These are phyloP conservation scores for Anarsia innoxiella DNA, from an alignment of 2,888 invertebrate species.

Conservation along the genomic window DNA sequence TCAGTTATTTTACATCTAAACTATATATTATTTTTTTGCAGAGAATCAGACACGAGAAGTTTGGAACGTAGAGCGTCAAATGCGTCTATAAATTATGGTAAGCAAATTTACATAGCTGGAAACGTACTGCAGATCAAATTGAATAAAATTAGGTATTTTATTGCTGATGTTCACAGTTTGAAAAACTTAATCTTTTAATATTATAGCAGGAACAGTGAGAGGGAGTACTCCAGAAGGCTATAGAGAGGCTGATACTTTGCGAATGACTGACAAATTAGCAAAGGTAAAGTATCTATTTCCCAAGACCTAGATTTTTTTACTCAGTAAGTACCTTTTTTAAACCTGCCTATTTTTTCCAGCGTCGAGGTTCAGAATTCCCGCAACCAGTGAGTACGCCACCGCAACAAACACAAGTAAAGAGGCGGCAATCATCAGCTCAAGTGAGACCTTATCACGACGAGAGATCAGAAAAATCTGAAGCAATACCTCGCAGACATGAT, in stretches of 20 bases:
- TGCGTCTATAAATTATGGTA: slow-evolving; percentile 62
- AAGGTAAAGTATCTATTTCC: slow-evolving; percentile 50
- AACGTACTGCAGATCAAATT: too few relatives aligned
- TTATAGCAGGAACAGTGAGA: slow-evolving; percentile 36
- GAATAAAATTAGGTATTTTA: too few relatives aligned
- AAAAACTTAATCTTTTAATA: not conserved
- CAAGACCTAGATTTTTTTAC: not conserved
- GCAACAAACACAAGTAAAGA: slow-evolving; percentile 45
- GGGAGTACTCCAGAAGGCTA: slow-evolving; percentile 65
- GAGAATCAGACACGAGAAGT: slow-evolving; percentile 58
- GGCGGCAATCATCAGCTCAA: slow-evolving; percentile 50
- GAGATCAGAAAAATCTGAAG: slow-evolving; percentile 38
- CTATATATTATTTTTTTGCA: slow-evolving; percentile 26
- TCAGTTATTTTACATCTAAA: not conserved
- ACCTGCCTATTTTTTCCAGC: too few relatives aligned
- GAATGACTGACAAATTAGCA: slow-evolving; percentile 53
- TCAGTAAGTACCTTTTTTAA: not conserved
- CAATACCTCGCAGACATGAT: slow-evolving; percentile 36
- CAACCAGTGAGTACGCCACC: slow-evolving; percentile 65
- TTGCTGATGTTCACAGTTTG: too few relatives aligned
- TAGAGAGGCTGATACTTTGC: slow-evolving; percentile 60
- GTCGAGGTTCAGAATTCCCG: slow-evolving; percentile 66
- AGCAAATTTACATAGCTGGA: too few relatives aligned
- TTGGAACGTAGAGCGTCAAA: slow-evolving; percentile 68
- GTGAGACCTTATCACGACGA: slow-evolving; percentile 57